A percentile compares a stretch with the other conserved stretches of the same genome.
Evolutionary conservation across 2,797 vertebrate species (phyloP).

Genomic region (Danio tinwini): DNA sequence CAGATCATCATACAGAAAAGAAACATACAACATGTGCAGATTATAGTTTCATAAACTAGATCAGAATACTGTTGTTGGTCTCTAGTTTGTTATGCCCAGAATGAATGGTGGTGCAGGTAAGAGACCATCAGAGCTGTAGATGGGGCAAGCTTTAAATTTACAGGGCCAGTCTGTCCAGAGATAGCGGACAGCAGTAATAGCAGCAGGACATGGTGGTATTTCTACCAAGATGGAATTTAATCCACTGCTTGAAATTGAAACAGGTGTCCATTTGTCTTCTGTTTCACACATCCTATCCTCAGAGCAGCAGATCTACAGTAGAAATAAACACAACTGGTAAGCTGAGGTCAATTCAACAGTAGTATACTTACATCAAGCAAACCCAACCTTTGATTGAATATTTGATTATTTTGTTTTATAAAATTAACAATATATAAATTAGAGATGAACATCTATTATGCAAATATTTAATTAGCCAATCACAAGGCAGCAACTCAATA

Average conservation of each 20-base stretch:
- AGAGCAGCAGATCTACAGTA: conserved; percentile 77
- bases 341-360: neutral
- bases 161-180: conserved; percentile 93
- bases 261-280: conserved; percentile 74
- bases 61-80: neutral
- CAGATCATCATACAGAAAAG: neutral
- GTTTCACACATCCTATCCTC: conserved; percentile 51
- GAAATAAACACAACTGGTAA: neutral
- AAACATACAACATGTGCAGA: neutral
- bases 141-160: conserved; percentile 82
- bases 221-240: conserved; percentile 67
- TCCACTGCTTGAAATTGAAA: conserved; percentile 60
- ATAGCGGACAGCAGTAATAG: conserved; percentile 79
- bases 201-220: conserved; percentile 57
- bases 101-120: conserved; percentile 86
- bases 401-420: no score
- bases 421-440: neutral
- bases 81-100: neutral
- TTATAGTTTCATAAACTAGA: neutral
- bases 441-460: neutral
- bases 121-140: conserved; percentile 76
- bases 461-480: neutral
- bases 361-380: neutral
- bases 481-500: no score
- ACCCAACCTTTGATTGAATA: no score